These are phyloP conservation scores for Leptinotarsa defecta DNA, from an alignment of 1,140 invertebrate species.

Conservation along the genomic window DNA sequence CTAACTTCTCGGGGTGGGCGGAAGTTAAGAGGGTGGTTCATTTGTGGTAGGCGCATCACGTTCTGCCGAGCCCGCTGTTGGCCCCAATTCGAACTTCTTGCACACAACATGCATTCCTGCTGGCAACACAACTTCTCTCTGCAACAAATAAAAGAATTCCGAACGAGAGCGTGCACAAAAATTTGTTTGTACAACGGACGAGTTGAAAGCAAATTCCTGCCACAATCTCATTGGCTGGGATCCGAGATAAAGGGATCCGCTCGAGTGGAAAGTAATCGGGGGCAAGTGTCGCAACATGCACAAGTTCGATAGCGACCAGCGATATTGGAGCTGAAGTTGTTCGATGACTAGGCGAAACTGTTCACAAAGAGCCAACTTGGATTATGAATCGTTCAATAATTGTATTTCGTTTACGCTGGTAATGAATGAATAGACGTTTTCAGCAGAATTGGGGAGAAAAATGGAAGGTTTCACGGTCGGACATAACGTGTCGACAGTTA, in stretches of 20 bases:
- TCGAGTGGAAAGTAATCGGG: no score
- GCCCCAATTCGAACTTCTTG: slow-evolving; percentile 22
- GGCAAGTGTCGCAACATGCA: no score
- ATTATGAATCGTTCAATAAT: no score
- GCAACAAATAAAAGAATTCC: slow-evolving; percentile 2
- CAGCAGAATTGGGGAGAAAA: no score
- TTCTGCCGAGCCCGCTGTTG: neutral
- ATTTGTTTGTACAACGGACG: neutral
- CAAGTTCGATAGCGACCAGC: no score
- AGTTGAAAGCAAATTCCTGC: neutral
- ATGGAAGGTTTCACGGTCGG: no score
- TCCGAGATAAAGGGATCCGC: neutral
- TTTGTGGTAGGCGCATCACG: slow-evolving; percentile 15
- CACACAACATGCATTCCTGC: slow-evolving; percentile 19
- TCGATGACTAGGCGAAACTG: no score
- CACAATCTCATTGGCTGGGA: neutral
- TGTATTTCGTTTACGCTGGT: no score
- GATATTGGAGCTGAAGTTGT: no score
- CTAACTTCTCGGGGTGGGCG: neutral
- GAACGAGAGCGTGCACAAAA: neutral
- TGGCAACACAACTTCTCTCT: slow-evolving; percentile 6
- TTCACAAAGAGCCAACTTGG: no score
- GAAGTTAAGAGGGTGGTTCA: neutral
- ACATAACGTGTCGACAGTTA: no score
- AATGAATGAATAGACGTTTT: no score